Conservation (phyloP, 2,888 invertebrate genomes). For the Rhogogaster chlorosoma region DNA sequence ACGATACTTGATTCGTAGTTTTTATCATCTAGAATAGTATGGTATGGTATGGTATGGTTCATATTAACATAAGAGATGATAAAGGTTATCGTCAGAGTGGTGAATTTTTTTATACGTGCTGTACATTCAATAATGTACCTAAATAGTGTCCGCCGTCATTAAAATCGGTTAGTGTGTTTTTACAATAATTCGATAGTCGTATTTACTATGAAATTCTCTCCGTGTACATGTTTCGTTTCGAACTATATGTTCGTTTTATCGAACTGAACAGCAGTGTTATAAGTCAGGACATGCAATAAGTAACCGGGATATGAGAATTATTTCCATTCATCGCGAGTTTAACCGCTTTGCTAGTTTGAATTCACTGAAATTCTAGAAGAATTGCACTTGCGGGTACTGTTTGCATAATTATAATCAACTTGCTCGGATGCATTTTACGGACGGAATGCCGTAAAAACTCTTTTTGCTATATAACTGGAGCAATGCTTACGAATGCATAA, state of each 20-base stretch:
- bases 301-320: constrained; percentile 3
- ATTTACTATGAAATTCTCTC: no score
- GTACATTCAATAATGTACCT: no score
- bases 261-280: neutral
- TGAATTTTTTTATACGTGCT: no score
- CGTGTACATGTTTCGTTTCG: no score
- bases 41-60: no score
- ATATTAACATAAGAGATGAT: no score
- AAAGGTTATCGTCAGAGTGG: no score
- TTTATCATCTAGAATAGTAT: no score
- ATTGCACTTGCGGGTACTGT: constrained; percentile 22
- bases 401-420: constrained; percentile 44
- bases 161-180: no score
- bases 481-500: constrained; percentile 18
- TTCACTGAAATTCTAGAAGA: constrained; percentile 22
- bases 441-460: constrained; percentile 33
- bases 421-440: neutral
- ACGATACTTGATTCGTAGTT: no score
- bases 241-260: neutral
- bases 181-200: no score
- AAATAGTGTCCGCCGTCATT: no score
- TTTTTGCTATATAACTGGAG: neutral
- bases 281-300: neutral
- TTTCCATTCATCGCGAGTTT: neutral
- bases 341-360: neutral